phyloP scores from a whole-genome alignment of 1,140 invertebrate species.

The Bombus superbus region DNA sequence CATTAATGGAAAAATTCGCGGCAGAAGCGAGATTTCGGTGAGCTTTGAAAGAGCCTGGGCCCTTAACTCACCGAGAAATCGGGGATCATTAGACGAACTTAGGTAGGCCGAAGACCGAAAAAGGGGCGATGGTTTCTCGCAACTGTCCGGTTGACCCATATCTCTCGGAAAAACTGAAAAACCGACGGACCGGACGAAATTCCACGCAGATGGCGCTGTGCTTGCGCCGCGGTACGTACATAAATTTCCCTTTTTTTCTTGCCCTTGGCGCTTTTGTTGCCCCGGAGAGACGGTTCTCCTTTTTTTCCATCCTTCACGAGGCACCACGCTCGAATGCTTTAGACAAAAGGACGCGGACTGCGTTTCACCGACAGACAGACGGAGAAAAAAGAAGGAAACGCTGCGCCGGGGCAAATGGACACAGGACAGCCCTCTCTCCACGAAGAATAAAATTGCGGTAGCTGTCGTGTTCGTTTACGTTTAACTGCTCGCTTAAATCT shows the following conservation, averaged over 20 bases:
- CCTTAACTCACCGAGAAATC: slow-evolving; percentile 70
- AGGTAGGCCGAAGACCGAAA: slow-evolving; percentile 33
- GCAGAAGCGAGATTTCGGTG: slow-evolving; percentile 25
- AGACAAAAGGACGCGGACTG: slow-evolving; percentile 56
- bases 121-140: slow-evolving; percentile 57
- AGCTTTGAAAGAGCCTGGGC: slow-evolving; percentile 15
- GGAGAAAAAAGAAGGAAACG: background rate
- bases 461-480: slow-evolving; percentile 52
- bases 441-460: slow-evolving; percentile 34
- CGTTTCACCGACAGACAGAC: background rate
- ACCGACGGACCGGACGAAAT: slow-evolving; percentile 60
- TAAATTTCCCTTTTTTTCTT: slow-evolving; percentile 66
- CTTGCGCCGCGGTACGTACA: slow-evolving; percentile 63
- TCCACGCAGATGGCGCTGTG: slow-evolving; percentile 63
- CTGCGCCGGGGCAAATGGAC: slow-evolving; percentile 31
- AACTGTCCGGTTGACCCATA: slow-evolving; percentile 70
- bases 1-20: slow-evolving; percentile 38
- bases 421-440: background rate
- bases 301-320: slow-evolving; percentile 30
- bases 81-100: slow-evolving; percentile 69
- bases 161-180: slow-evolving; percentile 61
- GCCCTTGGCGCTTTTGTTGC: slow-evolving; percentile 56
- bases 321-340: slow-evolving; percentile 46
- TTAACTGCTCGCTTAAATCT: slow-evolving; percentile 32
- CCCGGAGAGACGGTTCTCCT: slow-evolving; percentile 20